Evolutionary conservation across 2,888 invertebrate genomes (phyloP), one percentile per base, ranked within the genome.

Genomic region (Nomada ferruginata): DNA sequence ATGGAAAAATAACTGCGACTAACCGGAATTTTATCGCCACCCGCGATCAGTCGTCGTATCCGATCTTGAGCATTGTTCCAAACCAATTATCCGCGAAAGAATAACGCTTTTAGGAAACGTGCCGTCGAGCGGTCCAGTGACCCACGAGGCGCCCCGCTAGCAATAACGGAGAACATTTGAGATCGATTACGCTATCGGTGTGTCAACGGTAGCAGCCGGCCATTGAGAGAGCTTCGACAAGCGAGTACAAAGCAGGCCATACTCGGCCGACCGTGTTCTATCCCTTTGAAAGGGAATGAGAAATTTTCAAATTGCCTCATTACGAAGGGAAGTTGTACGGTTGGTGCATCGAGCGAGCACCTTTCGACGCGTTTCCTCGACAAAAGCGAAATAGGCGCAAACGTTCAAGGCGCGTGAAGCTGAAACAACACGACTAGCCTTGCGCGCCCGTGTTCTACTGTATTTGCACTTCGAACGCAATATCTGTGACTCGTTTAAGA

Each of bases 231-330:
- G 65, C 76, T 76, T 79, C 64, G 76, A 76, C 64, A 64, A 47
- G 74, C 57, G 75, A 57, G 69, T 23, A 79, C 79, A 79, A 79
- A 79, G 79, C 77, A 66, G 66, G 53, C 61, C 65, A 71, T 50
- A 76, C 65, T 77, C 71, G 61, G 42, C 65, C 79, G 79, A 76
- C 71, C 79, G 44, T 71, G 77, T 66, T 68, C 66, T 66, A 77
- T 79, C 71, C 66, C 77, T 77, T 79, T 77, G 29, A 77, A 77
- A 71, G 77, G 77, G 66, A 72, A 55, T 23, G 77, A 71, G 77
- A 71, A 77, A 77, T 77, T 74, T 74, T 77, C 77, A 74, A 77
- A 77, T 77, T 77, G 74, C 73, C 65, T 77, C 77, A 74, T 77
- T 77, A 74, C 59, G 73, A 55, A 73, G 73, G 77, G 61, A 55